These are phyloP conservation scores for Mus pahari DNA, from an alignment of 2,113 vertebrate genomes.

Conservation along the genomic window DNA sequence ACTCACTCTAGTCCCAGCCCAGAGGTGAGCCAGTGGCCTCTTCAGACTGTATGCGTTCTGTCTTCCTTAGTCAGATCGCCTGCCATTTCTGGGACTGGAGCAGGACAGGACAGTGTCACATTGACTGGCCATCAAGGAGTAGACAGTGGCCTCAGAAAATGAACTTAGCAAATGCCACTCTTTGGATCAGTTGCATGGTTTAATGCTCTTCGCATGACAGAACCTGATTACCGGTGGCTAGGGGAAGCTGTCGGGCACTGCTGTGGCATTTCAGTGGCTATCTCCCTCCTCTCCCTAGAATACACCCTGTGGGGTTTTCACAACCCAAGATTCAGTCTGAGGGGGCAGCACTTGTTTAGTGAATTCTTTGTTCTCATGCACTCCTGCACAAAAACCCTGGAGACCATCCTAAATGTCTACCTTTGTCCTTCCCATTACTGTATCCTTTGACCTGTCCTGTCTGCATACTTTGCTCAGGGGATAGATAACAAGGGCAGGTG, in stretches of 20 bases:
- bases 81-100: not conserved
- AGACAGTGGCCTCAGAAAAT: not conserved
- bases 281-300: not conserved
- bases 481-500: not conserved
- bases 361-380: not conserved
- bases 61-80: not conserved
- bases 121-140: not conserved
- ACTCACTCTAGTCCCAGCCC: not conserved
- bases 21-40: not conserved
- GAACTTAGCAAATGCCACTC: not conserved
- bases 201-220: not conserved
- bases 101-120: not conserved
- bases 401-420: not conserved
- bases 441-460: not conserved
- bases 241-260: not conserved
- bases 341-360: not conserved
- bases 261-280: not conserved
- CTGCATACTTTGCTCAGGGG: not conserved
- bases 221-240: not conserved
- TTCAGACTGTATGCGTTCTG: rapidly evolving
- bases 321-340: not conserved
- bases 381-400: not conserved
- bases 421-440: not conserved
- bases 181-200: not conserved
- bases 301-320: not conserved